Evolutionary conservation across 2,888 invertebrate genomes (phyloP).

Genomic region (Eupithecia exiguata): DNA sequence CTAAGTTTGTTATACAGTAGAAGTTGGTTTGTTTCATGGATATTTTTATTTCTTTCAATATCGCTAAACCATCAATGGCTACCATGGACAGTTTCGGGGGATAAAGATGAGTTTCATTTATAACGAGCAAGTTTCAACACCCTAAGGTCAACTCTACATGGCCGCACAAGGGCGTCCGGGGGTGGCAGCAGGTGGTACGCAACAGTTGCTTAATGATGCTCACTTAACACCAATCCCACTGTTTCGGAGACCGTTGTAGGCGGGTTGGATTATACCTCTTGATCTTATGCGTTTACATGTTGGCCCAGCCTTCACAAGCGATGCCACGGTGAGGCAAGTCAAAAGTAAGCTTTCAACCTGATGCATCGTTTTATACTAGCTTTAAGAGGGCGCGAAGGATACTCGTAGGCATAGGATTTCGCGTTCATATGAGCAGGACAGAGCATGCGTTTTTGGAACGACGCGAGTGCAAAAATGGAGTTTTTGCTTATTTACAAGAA

Average conservation of each 20-base stretch:
- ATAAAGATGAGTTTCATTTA: neutral
- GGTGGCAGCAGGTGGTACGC: slow-evolving; percentile 3
- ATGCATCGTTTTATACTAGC: no score
- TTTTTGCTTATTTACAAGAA: no score
- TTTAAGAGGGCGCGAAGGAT: no score
- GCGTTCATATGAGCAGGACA: no score
- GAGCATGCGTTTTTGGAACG: no score
- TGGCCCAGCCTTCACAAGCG: neutral
- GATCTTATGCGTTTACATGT: neutral
- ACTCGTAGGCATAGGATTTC: no score
- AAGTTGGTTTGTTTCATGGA: no score
- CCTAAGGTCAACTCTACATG: neutral
- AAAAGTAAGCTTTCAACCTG: neutral
- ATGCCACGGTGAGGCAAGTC: neutral
- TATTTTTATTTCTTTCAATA: neutral
- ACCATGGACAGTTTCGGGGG: neutral
- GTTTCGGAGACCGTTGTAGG: neutral
- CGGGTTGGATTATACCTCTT: neutral
- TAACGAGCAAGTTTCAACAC: neutral
- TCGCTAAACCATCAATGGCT: neutral
- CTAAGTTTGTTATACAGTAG: no score
- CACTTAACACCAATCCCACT: slow-evolving; percentile 9
- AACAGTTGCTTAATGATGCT: slow-evolving; percentile 31
- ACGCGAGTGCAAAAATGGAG: no score
- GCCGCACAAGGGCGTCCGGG: neutral